Conservation (phyloP, 2,888 invertebrate species). For the Galerucella nymphaeae region DNA sequence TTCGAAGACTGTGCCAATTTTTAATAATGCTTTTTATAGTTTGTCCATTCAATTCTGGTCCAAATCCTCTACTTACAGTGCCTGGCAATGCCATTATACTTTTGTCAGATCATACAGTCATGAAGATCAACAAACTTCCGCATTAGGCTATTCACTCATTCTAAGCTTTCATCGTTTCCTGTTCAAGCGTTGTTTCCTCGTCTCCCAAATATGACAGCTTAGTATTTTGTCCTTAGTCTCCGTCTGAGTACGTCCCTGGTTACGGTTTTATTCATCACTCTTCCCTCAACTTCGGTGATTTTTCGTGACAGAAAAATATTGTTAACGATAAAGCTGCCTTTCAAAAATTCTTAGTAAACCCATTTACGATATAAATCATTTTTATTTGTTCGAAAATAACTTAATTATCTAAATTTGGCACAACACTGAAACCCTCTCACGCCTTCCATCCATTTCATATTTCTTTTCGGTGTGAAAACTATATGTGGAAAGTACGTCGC, state of each 20-base stretch:
- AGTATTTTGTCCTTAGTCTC: neutral
- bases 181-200: too few species aligned
- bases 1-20: too few species aligned
- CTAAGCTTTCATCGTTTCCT: too few species aligned
- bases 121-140: too few species aligned
- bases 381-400: conserved; percentile 37
- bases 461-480: conserved; percentile 12
- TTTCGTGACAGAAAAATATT: conserved; percentile 33
- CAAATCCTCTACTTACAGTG: too few species aligned
- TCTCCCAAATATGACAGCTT: neutral
- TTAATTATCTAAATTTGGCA: conserved; percentile 35
- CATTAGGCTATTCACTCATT: too few species aligned
- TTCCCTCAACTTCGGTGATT: conserved; percentile 31
- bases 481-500: conserved; percentile 13
- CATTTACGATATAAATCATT: conserved; percentile 37
- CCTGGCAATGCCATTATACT: too few species aligned
- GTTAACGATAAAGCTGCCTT: conserved; percentile 31
- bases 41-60: too few species aligned
- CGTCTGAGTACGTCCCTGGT: neutral
- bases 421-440: conserved; percentile 32
- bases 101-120: too few species aligned
- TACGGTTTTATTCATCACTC: conserved; percentile 28
- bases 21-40: too few species aligned
- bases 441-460: conserved; percentile 26
- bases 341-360: conserved; percentile 29